Base-by-base conservation (phyloP, 1,140 invertebrate genomes). In the Luehdorfia chinensis region DNA sequence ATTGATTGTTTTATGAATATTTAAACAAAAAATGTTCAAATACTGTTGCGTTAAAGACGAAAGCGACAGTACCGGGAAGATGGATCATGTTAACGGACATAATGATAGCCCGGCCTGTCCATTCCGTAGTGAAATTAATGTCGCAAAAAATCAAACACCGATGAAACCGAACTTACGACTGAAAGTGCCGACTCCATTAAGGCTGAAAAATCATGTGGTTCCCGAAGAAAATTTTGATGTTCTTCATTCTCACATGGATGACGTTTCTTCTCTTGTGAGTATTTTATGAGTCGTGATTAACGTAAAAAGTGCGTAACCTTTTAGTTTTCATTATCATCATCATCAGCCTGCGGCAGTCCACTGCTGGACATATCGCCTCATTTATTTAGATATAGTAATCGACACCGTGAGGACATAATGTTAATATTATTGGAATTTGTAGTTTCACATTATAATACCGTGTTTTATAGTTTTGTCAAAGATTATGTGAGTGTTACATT, bases 181-280 rank as follows among this genome's bases (percentile, higher is more conserved):
- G 11, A 83, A 81, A 60, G 71, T 85, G 34, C 64, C 77, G 15
- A 75, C 79, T 27, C 75, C 81, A 1, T 55, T 83, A 41, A 71
- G 59, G 47, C 50, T 85, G 45, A 71, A 68, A 33, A 83, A 85
- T 46, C 69, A 75, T 55, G 32, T 78, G 8, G 59, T 52, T 21
- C 23, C 55, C 7, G 70, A 72, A 32, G 76, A 85, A 32, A 75
- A 70, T 19, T 60, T 69, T 11, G 81, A 85, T 39, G 61, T 55
- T 7, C 62, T 83, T 15, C 75, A 84, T 47, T 81, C 75, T 0
- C 60, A 61, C 2, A 45, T 66, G 0, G 71, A 72, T 28, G 74
- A 81, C 49, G 54, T 75, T 14, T 50, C 63, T 12, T 54, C 47
- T 36, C 67, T 65, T 54, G 79, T 84, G 52, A 81, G 79, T 79